Evolutionary conservation across 2,113 vertebrate genomes (phyloP).

Genomic region (Gracilinanus agilis): DNA sequence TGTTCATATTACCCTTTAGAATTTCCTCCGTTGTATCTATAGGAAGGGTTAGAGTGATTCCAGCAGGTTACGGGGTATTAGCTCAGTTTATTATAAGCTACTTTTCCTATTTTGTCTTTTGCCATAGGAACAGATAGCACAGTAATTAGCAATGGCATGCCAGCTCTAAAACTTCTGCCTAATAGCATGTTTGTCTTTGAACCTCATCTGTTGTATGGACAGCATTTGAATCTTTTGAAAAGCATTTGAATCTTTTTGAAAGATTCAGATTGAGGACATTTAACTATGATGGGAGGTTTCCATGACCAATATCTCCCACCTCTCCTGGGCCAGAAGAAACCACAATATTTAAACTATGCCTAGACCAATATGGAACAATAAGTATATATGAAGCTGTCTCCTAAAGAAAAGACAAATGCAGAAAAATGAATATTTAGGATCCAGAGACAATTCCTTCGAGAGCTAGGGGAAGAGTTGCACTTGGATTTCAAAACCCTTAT

Average conservation of each 20-base stretch:
- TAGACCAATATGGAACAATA: not conserved
- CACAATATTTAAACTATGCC: not conserved
- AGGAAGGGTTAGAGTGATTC: not conserved
- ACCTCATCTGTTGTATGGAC: not conserved
- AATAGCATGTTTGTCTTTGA: not conserved
- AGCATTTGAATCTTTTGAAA: too few species aligned
- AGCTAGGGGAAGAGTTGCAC: not conserved
- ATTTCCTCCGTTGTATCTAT: not conserved
- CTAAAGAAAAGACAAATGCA: not conserved
- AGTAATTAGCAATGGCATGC: not conserved
- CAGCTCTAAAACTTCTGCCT: not conserved
- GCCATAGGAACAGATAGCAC: not conserved
- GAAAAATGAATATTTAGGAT: not conserved
- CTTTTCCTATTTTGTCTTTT: not conserved
- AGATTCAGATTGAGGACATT: not conserved
- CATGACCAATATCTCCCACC: not conserved
- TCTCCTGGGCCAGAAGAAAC: not conserved
- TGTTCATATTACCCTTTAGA: not conserved
- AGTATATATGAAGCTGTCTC: not conserved
- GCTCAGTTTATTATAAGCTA: not conserved
- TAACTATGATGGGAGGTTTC: not conserved
- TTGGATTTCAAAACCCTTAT: not conserved
- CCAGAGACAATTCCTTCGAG: not conserved
- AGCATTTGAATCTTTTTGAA: too few species aligned
- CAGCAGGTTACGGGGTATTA: not conserved